Evolutionary conservation across 2,113 vertebrate species (phyloP).

Genomic region (Meles meles): DNA sequence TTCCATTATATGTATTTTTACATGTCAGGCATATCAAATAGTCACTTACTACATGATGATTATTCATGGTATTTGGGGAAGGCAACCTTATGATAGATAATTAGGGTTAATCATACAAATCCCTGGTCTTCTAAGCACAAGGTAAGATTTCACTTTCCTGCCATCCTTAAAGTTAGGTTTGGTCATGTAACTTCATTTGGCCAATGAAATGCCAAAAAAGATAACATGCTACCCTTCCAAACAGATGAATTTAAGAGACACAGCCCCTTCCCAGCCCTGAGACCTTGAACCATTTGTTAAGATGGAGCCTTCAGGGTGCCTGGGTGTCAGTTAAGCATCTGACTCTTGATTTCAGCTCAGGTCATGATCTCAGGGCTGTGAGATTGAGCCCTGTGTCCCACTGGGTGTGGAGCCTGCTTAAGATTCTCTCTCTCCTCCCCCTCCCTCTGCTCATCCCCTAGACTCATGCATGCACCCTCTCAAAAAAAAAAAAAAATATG

Average conservation of each 20-base stretch:
- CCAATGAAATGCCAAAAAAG: not conserved
- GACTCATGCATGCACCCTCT: not conserved
- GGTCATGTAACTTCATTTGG: not conserved
- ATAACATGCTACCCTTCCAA: not conserved
- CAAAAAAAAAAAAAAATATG: not conserved
- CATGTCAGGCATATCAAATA: not conserved
- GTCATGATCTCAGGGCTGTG: not conserved
- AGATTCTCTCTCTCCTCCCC: not conserved
- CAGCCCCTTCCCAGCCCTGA: not conserved
- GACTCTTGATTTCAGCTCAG: not conserved
- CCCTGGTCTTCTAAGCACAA: not conserved
- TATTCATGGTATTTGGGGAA: not conserved
- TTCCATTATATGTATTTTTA: not conserved
- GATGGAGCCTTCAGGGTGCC: not conserved
- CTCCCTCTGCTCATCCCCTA: not conserved
- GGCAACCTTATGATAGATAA: not conserved
- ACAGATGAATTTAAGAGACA: not conserved
- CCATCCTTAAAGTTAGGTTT: not conserved
- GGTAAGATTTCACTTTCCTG: not conserved
- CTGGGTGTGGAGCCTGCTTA: not conserved
- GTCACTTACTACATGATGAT: not conserved
- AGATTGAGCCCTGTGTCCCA: not conserved
- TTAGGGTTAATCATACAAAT: not conserved
- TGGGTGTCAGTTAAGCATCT: not conserved
- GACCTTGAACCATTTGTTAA: not conserved